Evolutionary conservation across 2,797 vertebrate genomes (phyloP).

Genomic region (Acipenser ruthenus): DNA sequence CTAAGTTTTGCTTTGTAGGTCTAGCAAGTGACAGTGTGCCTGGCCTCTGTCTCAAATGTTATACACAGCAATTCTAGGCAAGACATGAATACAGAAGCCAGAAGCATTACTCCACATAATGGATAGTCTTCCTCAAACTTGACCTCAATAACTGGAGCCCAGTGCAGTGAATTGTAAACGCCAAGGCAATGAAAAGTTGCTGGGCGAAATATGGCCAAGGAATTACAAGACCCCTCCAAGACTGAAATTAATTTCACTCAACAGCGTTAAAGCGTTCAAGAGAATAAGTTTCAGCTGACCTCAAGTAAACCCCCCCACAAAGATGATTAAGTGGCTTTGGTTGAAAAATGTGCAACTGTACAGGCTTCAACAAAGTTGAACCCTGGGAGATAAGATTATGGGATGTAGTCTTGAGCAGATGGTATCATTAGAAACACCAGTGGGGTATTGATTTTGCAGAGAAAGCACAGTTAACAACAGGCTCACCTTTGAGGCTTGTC

Average conservation of each 20-base stretch:
- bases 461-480: neutral
- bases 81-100: too few species aligned
- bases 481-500: constrained; percentile 88
- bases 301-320: neutral
- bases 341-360: too few species aligned
- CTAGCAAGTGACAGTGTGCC: too few species aligned
- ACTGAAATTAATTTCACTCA: neutral
- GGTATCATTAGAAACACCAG: constrained; percentile 21
- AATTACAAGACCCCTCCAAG: neutral
- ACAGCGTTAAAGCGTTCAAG: neutral
- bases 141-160: neutral
- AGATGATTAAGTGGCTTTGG: too few species aligned
- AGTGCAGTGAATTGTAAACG: neutral
- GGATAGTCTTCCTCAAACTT: neutral
- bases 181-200: neutral
- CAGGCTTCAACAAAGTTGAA: neutral
- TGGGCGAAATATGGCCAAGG: neutral
- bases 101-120: neutral
- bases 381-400: neutral
- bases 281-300: neutral
- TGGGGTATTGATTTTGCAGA: neutral
- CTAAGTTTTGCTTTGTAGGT: too few species aligned
- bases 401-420: neutral
- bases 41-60: too few species aligned
- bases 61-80: too few species aligned